Evolutionary conservation across 2,888 invertebrate species (phyloP).

Genomic region (Lycophotia porphyrea): DNA sequence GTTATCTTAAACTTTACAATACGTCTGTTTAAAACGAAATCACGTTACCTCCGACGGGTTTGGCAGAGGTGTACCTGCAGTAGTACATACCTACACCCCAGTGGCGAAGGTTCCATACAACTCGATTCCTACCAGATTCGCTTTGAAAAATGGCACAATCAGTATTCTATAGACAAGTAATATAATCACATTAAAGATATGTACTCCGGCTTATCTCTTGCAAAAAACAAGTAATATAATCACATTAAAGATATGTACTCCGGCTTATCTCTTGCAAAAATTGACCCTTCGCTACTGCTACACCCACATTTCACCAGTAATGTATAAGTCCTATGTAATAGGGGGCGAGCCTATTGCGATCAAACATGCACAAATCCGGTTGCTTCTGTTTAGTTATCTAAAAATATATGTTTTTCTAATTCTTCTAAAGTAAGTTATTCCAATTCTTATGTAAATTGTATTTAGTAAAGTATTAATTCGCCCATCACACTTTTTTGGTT

Average conservation of each 20-base stretch:
- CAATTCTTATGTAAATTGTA: slow-evolving; percentile 6
- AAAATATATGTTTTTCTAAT: slow-evolving; percentile 10
- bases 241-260: too few relatives aligned
- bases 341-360: background rate
- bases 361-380: background rate
- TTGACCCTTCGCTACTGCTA: too few relatives aligned
- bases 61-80: background rate
- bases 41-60: background rate
- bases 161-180: too few relatives aligned
- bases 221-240: too few relatives aligned
- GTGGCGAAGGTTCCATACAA: too few relatives aligned
- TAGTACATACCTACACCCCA: too few relatives aligned
- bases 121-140: too few relatives aligned
- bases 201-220: too few relatives aligned
- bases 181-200: too few relatives aligned
- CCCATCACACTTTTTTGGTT: slow-evolving; percentile 19
- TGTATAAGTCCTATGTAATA: background rate
- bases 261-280: too few relatives aligned
- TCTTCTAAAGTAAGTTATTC: background rate
- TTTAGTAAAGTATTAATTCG: slow-evolving; percentile 17
- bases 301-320: background rate
- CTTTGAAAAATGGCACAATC: too few relatives aligned
- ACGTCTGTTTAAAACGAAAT: background rate
- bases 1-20: slow-evolving; percentile 14
- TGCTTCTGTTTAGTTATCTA: background rate